These are phyloP conservation scores for Choristoneura rosaceana DNA, from an alignment of 2,888 invertebrate genomes.

Conservation along the genomic window DNA sequence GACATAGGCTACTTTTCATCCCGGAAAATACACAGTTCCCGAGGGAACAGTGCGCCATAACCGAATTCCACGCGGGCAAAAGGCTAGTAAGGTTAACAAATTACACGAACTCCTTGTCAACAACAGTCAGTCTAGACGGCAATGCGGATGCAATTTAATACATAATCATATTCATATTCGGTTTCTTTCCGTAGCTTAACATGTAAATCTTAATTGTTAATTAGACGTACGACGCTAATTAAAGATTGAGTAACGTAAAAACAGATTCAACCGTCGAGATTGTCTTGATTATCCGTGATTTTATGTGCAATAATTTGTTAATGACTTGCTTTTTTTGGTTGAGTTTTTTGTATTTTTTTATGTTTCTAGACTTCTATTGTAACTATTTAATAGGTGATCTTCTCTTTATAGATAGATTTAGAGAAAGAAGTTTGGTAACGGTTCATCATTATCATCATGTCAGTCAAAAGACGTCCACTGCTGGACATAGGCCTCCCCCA, in stretches of 20 bases:
- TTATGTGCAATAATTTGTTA: neutral
- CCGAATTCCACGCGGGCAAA: too few species aligned
- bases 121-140: slow-evolving; percentile 6
- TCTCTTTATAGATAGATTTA: too few species aligned
- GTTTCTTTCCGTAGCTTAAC: neutral
- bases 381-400: neutral
- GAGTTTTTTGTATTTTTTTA: neutral
- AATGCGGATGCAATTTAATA: slow-evolving; percentile 14
- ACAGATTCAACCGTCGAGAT: neutral
- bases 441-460: too few species aligned
- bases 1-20: too few species aligned
- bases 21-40: too few species aligned
- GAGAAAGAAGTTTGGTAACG: too few species aligned
- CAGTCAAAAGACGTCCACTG: too few species aligned
- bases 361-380: neutral
- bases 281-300: slow-evolving; percentile 6
- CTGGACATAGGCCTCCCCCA: too few species aligned
- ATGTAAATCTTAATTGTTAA: slow-evolving; percentile 10
- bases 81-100: too few species aligned
- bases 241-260: neutral
- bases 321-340: neutral
- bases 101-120: neutral
- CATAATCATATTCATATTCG: slow-evolving; percentile 9
- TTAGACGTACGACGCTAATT: slow-evolving; percentile 9
- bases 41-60: too few species aligned